A percentile compares a stretch with the other conserved stretches of the same genome.
phyloP scores from a whole-genome alignment of 2,797 vertebrate species.

The Halcyon badia region DNA sequence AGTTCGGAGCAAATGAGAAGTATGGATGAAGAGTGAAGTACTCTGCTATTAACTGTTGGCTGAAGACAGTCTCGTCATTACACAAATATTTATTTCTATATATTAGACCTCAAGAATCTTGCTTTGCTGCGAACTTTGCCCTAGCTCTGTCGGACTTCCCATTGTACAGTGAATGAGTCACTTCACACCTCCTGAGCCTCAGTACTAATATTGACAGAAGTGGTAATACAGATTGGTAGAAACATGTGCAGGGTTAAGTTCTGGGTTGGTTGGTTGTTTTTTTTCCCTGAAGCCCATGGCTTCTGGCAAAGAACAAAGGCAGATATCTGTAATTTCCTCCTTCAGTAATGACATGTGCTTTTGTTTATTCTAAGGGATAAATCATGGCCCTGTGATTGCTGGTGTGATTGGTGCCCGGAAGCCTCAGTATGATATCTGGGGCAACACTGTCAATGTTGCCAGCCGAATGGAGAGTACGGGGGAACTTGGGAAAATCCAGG shows the following conservation, averaged over 20 bases:
- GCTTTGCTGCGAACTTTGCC: background rate
- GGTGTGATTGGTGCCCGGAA: constrained; percentile 98
- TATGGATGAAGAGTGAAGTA: background rate
- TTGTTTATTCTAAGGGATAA: constrained; percentile 87
- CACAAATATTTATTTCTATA: background rate
- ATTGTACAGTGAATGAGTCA: background rate
- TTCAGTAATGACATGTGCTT: background rate
- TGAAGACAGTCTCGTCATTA: background rate
- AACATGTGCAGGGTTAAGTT: background rate
- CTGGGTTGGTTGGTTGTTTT: fast-evolving
- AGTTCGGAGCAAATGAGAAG: background rate
- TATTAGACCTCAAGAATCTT: background rate
- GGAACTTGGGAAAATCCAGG: constrained; percentile 97
- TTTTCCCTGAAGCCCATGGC: background rate
- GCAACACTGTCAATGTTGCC: constrained; percentile 97
- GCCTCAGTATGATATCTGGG: constrained; percentile 99
- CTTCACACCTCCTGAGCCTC: background rate
- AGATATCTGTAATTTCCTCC: background rate
- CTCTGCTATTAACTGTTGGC: background rate
- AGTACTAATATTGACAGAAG: background rate
- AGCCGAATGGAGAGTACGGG: constrained; percentile 98
- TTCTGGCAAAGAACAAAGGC: background rate
- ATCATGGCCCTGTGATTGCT: constrained; percentile 96
- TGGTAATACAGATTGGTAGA: background rate
- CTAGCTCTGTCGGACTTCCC: background rate